Percentiles rank a stretch among this genome's conserved stretches.
Conservation (phyloP, 2,797 vertebrate species). For the Paramormyrops hopkinsi region DNA sequence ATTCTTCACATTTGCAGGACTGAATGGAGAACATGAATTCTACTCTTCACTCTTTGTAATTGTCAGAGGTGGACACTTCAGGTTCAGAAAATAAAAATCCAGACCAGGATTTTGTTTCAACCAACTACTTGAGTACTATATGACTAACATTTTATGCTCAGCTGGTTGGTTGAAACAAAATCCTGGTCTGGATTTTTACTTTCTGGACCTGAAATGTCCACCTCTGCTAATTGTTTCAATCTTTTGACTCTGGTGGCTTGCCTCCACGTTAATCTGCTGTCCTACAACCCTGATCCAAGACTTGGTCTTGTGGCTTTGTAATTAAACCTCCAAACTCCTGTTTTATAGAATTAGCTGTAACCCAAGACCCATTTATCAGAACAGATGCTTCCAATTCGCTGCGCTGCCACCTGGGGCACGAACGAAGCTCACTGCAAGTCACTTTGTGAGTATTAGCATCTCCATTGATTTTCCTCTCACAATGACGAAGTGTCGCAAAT, state of each 20-base stretch:
- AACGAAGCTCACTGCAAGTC: constrained; percentile 53
- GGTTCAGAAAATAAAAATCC: background rate
- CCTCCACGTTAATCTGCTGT: background rate
- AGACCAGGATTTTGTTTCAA: background rate
- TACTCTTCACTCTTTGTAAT: background rate
- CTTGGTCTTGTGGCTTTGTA: constrained; percentile 29
- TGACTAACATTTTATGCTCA: background rate
- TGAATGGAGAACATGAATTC: background rate
- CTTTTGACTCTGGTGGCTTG: constrained; percentile 10
- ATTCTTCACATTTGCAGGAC: background rate
- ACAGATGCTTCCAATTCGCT: constrained; percentile 49
- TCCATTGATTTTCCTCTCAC: background rate
- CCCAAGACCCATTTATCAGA: constrained; percentile 46
- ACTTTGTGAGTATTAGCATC: constrained; percentile 50
- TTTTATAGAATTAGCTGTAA: constrained; percentile 52
- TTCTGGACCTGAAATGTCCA: background rate
- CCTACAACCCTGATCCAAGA: background rate
- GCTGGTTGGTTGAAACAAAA: background rate
- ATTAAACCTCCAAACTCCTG: constrained; percentile 53
- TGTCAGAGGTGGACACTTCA: background rate
- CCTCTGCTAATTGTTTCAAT: background rate
- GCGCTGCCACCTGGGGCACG: constrained; percentile 51
- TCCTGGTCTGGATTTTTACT: background rate
- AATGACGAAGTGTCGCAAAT: background rate
- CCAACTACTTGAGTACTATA: background rate